Evolutionary conservation across 2,113 vertebrate species (phyloP).

Genomic region (Sterrhoptilus dennistouni): DNA sequence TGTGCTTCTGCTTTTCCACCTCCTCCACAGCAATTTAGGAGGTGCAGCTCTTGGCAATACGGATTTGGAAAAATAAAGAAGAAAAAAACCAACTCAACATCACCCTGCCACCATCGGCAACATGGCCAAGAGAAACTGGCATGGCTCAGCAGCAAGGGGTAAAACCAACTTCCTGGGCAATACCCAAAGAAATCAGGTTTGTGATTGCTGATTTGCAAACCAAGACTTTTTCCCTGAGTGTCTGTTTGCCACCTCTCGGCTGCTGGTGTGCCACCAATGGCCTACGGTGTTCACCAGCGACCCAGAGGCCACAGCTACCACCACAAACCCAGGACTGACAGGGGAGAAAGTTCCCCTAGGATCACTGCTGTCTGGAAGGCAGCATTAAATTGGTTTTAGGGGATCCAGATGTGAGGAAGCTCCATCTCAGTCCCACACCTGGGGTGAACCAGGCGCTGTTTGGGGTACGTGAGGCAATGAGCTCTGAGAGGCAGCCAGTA

Average conservation of each 20-base stretch:
- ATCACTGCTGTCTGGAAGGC: not conserved
- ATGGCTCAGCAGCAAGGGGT: rapidly evolving
- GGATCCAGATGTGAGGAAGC: not conserved
- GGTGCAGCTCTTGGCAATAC: not conserved
- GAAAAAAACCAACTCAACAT: not conserved
- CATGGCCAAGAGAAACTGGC: not conserved
- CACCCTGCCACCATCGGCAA: not conserved
- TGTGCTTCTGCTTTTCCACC: conserved; percentile 39
- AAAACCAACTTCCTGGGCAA: not conserved
- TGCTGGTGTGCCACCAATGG: not conserved
- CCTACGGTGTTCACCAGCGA: rapidly evolving
- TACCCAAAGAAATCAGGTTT: not conserved
- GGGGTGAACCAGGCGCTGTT: not conserved
- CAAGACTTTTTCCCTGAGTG: rapidly evolving
- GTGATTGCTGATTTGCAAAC: conserved; percentile 12
- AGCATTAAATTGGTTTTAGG: not conserved
- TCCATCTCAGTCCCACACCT: not conserved
- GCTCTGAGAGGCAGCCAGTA: not conserved
- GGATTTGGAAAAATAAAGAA: not conserved
- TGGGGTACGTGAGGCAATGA: rapidly evolving
- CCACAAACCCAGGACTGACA: rapidly evolving
- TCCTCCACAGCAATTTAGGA: conserved; percentile 55
- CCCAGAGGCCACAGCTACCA: not conserved
- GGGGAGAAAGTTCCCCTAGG: not conserved
- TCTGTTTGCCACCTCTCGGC: rapidly evolving